phyloP scores from a whole-genome alignment of 2,113 vertebrate species.

The Puffinus mauretanicus region DNA sequence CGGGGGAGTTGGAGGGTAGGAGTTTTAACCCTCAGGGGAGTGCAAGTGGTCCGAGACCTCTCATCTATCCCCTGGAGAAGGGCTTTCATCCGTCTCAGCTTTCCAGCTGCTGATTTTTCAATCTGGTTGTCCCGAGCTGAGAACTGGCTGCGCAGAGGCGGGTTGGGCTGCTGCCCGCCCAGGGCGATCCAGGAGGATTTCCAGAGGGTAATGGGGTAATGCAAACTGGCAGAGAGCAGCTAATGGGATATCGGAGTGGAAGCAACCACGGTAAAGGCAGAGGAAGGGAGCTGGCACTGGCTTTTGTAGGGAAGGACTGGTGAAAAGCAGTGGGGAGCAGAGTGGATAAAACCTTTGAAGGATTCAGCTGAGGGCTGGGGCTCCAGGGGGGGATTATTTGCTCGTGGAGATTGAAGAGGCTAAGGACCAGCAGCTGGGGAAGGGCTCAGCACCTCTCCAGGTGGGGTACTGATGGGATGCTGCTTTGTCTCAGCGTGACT shows the following conservation, averaged over 20 bases:
- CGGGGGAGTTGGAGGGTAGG: not conserved
- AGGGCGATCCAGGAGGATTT: constrained; percentile 1
- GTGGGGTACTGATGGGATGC: not conserved
- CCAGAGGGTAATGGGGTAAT: not conserved
- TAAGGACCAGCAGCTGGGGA: not conserved
- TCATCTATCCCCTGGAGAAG: not conserved
- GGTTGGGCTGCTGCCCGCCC: constrained; percentile 6
- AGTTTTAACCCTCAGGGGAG: not conserved
- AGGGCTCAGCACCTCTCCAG: not conserved
- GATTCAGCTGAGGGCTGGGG: not conserved
- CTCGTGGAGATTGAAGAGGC: not conserved
- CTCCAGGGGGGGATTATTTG: not conserved
- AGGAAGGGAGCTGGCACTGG: not conserved
- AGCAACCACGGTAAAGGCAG: not conserved
- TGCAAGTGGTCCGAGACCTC: not conserved
- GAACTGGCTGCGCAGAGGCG: not conserved
- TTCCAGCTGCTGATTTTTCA: constrained; percentile 55
- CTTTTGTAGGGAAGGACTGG: not conserved
- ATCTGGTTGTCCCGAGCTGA: constrained; percentile 5
- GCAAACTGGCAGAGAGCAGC: not conserved
- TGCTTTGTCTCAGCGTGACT: not conserved
- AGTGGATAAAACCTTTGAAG: not conserved
- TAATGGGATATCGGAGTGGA: not conserved
- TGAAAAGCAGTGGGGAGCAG: not conserved
- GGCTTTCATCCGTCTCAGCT: not conserved